Evolutionary conservation across 2,888 invertebrate species (phyloP), one percentile per base, ranked within the genome.

Genomic region (Chaetoderma sp.): DNA sequence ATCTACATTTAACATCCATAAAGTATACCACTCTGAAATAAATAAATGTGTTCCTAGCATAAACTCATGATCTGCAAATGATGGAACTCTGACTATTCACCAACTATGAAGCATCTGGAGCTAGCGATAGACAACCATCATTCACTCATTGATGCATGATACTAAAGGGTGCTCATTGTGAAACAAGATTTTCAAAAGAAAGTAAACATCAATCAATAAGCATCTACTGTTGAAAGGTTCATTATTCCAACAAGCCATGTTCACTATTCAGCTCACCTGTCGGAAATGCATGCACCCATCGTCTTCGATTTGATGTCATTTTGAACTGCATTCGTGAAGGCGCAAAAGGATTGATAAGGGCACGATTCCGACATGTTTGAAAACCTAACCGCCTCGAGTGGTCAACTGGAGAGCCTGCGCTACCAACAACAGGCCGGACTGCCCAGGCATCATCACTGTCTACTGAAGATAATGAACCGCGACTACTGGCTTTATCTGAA

Each of bases 271-370:
- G 49, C 25, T 32, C 62, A 79, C 79, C 81, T 63, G 77, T 82
- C 2, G 98, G 98, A 86, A 99, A 99, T 78, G 98, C 98, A 86
- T 99, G 98, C 0, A 97, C 97, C 99, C 99, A 99, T 63, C 98
- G 90, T 33, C 98, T 89, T 54, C 98, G 89, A 86, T 97, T 97
- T 58, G 97, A 96, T 0, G 97, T 98, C 52, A 96, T 88, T 86
- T 97, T 97, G 73, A 97, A 96, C 33, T 96, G 95, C 61, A 98
- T 96, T 83, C 97, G 95, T 0, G 97, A 96, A 0, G 98, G 98
- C 86, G 97, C 97, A 85, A 99, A 99, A 0, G 99, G 99, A 88
- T 99, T 98, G 78, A 99, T 96, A 47, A 82, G 78, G 16, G 96
- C 84, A 57, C 81, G 65, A 28, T 77, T 77, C 32, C 75, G 72